These are phyloP conservation scores for Acromyrmex charruanus DNA, from an alignment of 1,140 invertebrate species.

Conservation along the genomic window DNA sequence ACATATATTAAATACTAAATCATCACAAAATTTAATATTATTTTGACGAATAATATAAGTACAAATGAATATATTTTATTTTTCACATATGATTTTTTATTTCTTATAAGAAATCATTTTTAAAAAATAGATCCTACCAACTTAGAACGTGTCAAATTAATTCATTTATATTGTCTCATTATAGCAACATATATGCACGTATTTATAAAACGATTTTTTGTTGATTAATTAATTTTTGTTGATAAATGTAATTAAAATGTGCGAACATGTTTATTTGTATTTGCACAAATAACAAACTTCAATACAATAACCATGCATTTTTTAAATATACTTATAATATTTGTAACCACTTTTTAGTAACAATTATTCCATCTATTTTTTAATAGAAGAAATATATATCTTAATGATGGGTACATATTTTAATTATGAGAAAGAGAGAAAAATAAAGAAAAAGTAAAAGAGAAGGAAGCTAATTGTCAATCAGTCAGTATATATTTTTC, in stretches of 20 bases:
- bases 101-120: not conserved
- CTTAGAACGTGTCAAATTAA: not conserved
- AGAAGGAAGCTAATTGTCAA: not conserved
- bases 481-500: constrained; percentile 18
- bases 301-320: not conserved
- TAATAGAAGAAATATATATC: not conserved
- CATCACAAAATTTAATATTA: not conserved
- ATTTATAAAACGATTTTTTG: not conserved
- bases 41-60: not conserved
- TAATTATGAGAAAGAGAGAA: not conserved
- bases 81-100: not conserved
- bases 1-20: too few relatives aligned
- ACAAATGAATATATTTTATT: not conserved
- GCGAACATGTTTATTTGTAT: not conserved
- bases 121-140: not conserved
- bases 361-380: not conserved
- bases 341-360: not conserved
- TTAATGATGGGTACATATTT: not conserved
- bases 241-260: not conserved
- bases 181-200: not conserved
- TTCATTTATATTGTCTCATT: not conserved
- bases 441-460: not conserved
- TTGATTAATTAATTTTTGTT: too few relatives aligned
- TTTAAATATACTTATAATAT: not conserved
- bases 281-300: not conserved